Evolutionary conservation across 1,140 invertebrate genomes (phyloP), one percentile per base, ranked within the genome.

Genomic region (Elymnias hypermnestra): DNA sequence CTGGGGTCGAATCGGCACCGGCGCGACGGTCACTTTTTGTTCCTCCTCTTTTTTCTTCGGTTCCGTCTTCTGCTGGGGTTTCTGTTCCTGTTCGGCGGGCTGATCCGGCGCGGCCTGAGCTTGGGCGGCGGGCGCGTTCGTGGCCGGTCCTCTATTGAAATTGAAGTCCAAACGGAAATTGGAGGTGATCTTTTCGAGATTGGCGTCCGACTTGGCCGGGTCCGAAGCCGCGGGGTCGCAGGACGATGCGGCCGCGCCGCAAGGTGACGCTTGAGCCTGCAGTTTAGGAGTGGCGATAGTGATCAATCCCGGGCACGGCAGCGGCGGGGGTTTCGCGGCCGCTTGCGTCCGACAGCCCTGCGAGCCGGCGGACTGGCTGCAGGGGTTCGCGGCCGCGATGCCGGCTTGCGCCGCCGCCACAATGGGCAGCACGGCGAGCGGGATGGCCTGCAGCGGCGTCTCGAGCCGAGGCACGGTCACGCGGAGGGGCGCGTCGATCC

Each of bases 81-180:
- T 60, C 26, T 61, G 54, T 9, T 62, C 54, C 13, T 51, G 44
- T 14, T 42, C 41, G 2, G 38, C 43, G 4, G 39, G 21, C 12
- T 53, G 43, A 13, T 46, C 47, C 2, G 52, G 35, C 13, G 50
- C n/a, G n/a, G n/a, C n/a, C n/a, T n/a, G n/a, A n/a, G n/a, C n/a
- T n/a, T n/a, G 45, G 25, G 9, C 29, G 14, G 52, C 43, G 12
- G 63, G 37, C 9, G 67, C 56, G 6, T 63, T 38, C 4, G 63
- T 53, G 8, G 58, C 63, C 5, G 67, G 65, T 9, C 62, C 50
- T 47, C 76, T 63, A 40, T 73, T 79, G 36, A 73, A 81, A 49
- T 76, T 79, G 41, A 78, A 83, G 40, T 65, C 65, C 5, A 83
- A 55, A 17, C 57, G 70, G 47, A 83, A 73, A 46, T 79, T 81